Evolutionary conservation across 2,888 invertebrate genomes (phyloP), one percentile per base, ranked within the genome.

Genomic region (Silvanus unidentatus): DNA sequence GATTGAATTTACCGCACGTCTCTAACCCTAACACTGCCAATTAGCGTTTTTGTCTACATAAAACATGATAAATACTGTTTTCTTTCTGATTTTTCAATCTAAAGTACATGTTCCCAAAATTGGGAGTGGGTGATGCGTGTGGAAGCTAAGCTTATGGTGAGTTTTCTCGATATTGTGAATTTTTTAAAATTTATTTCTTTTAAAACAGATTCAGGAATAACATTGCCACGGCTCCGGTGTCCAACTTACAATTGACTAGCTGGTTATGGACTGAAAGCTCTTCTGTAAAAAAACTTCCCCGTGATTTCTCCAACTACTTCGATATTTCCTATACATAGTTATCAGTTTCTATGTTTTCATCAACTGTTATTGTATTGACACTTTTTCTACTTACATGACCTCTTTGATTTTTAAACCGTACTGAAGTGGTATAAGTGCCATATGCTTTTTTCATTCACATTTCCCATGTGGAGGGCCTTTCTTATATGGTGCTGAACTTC

Each of bases 341-440:
- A 35, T 43, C 40, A 11, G 34, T 22, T 12, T 34, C 36, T 22
- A 43, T 32, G 10, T 32, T 12, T 11, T 32, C 42, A 46, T 39
- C 28, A 16, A 16, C 12, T 3, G 27, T n/a, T 32, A 30, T 37
- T 41, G n/a, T 4, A 9, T 32, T 32, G 6, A 32, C 32, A 11
- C 10, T 35, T 41, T 27, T 35, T 10, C 13, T 41, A 8, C 13
- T 30, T 12, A n/a, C n/a, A n/a, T n/a, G n/a, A n/a, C 38, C 36
- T 35, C n/a, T 14, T 27, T 42, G 11, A 12, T 16, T 10, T 12
- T 42, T 34, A 39, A 1, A 8, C 16, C 14, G n/a, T 10, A 28
- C 40, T 43, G 37, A 42, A 47, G 36, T 49, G 49, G 35, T 49
- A 44, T 1, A 16, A 6, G 27, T 40, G 14, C 44, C 46, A 48